Evolutionary conservation across 2,797 vertebrate species (phyloP).

Genomic region (Crax fasciolata): DNA sequence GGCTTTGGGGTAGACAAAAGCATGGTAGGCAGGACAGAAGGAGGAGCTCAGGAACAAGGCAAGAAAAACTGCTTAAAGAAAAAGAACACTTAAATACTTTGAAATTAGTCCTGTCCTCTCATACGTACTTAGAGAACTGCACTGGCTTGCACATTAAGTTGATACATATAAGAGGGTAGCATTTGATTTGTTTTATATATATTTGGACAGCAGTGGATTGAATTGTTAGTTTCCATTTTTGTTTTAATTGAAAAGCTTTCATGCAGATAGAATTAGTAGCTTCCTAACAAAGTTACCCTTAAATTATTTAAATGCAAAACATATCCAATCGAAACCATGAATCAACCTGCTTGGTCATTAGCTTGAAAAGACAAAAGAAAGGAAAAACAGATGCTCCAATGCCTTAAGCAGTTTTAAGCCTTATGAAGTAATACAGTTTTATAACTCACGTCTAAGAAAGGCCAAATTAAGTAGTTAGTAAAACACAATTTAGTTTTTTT

Average conservation of each 20-base stretch:
- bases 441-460: neutral
- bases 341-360: neutral
- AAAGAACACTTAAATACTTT: neutral
- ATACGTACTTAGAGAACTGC: neutral
- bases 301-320: neutral
- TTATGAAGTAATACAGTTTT: neutral
- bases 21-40: slow-evolving; percentile 32
- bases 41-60: slow-evolving; percentile 23
- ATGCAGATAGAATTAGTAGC: neutral
- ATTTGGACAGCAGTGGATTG: neutral
- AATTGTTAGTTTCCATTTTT: slow-evolving; percentile 9
- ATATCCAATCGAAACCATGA: neutral
- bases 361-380: neutral
- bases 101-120: neutral
- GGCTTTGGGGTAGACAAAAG: slow-evolving; percentile 81
- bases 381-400: neutral
- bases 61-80: slow-evolving; percentile 81
- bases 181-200: neutral
- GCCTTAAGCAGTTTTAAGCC: slow-evolving; percentile 83
- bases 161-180: neutral
- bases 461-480: slow-evolving; percentile 30
- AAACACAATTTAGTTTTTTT: neutral
- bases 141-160: neutral
- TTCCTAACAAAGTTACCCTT: neutral
- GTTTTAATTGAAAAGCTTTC: neutral